phyloP scores from a whole-genome alignment of 2,888 invertebrate genomes.

The Brachycybe producta region DNA sequence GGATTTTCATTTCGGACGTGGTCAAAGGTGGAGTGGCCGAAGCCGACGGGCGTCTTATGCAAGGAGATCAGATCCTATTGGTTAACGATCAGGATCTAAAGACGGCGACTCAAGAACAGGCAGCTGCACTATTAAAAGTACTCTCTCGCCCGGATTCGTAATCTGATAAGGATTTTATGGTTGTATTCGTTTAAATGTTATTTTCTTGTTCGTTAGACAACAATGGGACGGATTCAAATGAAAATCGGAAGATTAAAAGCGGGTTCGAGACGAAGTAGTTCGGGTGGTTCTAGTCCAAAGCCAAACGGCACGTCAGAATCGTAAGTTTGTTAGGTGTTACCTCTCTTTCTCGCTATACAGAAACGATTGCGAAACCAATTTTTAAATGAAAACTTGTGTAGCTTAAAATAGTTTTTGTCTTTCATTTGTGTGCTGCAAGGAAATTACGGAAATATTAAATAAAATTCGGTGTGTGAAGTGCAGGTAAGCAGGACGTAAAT shows the following conservation, averaged over 20 bases:
- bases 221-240: conserved; percentile 64
- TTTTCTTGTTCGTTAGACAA: conserved; percentile 39
- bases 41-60: conserved; percentile 73
- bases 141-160: too few species aligned
- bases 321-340: too few species aligned
- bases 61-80: conserved; percentile 77
- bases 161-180: not conserved
- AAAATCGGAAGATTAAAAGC: conserved; percentile 78
- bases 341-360: too few species aligned
- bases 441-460: too few species aligned
- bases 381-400: too few species aligned
- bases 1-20: conserved; percentile 84
- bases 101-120: conserved; percentile 58
- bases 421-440: too few species aligned
- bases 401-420: too few species aligned
- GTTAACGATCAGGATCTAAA: conserved; percentile 78
- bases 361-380: not conserved
- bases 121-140: conserved; percentile 71
- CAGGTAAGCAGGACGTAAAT: too few species aligned
- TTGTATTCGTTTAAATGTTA: not conserved
- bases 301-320: conserved; percentile 14
- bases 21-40: conserved; percentile 79
- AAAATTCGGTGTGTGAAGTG: too few species aligned
- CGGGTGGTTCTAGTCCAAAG: conserved; percentile 13
- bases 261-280: conserved; percentile 24